A percentile compares a stretch with the other conserved stretches of the same genome.
phyloP scores from a whole-genome alignment of 2,797 vertebrate genomes.

The Thripadectes ignobilis region DNA sequence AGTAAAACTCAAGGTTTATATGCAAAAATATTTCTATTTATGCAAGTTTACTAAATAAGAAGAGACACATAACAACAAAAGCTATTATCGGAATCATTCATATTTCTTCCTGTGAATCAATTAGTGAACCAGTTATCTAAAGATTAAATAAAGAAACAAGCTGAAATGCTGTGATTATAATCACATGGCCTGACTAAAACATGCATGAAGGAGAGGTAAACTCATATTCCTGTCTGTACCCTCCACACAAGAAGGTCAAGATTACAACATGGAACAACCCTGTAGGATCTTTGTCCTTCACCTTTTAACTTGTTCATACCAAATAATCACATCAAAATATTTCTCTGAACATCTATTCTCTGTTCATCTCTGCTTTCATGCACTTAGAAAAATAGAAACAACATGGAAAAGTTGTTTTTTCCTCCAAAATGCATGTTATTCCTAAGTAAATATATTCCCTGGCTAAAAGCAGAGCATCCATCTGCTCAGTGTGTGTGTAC shows the following conservation, averaged over 20 bases:
- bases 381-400: not conserved
- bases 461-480: conserved; percentile 1
- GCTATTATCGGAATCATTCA: not conserved
- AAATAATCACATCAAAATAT: not conserved
- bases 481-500: not conserved
- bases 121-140: not conserved
- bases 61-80: not conserved
- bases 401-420: not conserved
- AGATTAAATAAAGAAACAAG: not conserved
- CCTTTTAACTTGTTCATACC: not conserved
- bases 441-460: not conserved
- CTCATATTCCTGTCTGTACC: not conserved
- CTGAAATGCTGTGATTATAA: not conserved
- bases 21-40: not conserved
- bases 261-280: not conserved
- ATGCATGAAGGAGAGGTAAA: not conserved
- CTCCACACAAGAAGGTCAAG: not conserved
- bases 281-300: not conserved
- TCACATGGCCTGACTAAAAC: not conserved
- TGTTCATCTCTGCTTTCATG: not conserved
- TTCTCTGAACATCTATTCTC: not conserved
- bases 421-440: not conserved
- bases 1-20: not conserved
- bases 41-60: not conserved
- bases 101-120: not conserved